Evolutionary conservation across 2,888 invertebrate species (phyloP), one percentile per base, ranked within the genome.

Genomic region (Cryptus viduatorius): DNA sequence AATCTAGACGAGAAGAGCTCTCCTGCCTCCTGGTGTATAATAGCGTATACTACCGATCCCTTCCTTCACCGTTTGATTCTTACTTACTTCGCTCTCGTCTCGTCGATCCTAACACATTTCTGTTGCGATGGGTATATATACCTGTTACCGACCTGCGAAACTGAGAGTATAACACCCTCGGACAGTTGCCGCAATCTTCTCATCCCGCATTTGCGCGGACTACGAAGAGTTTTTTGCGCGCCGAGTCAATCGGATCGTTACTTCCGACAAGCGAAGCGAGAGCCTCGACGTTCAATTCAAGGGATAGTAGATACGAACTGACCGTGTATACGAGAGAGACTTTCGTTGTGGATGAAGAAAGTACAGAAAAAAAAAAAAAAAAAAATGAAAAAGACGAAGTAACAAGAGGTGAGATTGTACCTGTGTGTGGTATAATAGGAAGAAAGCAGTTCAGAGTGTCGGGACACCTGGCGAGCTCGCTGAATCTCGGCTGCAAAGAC

Each of bases 171-270:
- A 12, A 61, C 24, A 61, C 61, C 61, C 50, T 7, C 61, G 61
- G 29, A 61, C 29, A 31, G 24, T 14, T 61, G 24, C 14, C 29
- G 14, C 31, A 24, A 31, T 61, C 61, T 61, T 61, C 61, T 31
- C 24, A 14, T 61, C 61, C 31, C n/a, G 29, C 31, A 31, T 31
- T 61, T 61, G 5, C 61, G 53, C 53, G 53, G 50, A 50, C 82
- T 81, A 50, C 73, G 76, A 31, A 80, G 73, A 80, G 73, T 84
- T 84, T 86, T 82, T 37, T 37, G 37, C 53, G 37, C 53, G 8
- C 83, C 85, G 84, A 84, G 31, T 53, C 69, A 65, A 76, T 76
- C 83, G 81, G 77, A 64, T 83, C 71, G 73, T 83, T 81, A 53
- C 31, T 77, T 81, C 69, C 69, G 65, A 53, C 79, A 59, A 56